phyloP scores from a whole-genome alignment of 2,888 invertebrate species.

The Ganaspis brasiliensis region DNA sequence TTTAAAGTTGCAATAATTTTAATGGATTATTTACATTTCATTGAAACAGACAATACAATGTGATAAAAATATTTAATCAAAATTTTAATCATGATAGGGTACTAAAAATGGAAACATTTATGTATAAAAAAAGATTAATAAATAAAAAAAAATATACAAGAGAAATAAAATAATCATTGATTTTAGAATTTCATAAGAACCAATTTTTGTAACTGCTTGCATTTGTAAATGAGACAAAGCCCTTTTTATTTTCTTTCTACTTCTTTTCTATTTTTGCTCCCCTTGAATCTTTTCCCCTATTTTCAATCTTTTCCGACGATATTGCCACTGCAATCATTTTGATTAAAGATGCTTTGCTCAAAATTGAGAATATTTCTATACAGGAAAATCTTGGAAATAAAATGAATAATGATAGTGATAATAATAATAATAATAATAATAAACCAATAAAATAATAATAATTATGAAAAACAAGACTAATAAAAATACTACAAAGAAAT shows the following conservation, averaged over 20 bases:
- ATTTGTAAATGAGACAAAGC: constrained; percentile 49
- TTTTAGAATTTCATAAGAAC: no score
- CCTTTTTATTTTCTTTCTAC: constrained; percentile 38
- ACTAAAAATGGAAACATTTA: no score
- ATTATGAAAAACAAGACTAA: no score
- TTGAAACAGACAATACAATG: neutral
- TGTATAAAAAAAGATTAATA: no score
- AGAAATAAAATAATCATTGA: no score
- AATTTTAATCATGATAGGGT: no score
- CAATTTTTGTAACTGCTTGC: constrained; percentile 52
- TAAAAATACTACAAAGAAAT: no score
- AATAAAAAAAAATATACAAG: no score
- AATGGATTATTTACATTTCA: neutral
- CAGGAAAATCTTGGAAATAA: neutral
- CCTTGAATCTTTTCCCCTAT: constrained; percentile 9
- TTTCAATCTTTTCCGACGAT: constrained; percentile 16
- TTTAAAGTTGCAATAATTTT: neutral
- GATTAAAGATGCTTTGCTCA: neutral
- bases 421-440: neutral
- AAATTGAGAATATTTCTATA: neutral
- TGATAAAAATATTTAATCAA: no score
- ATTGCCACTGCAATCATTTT: neutral
- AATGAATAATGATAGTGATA: neutral
- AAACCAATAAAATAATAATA: no score
- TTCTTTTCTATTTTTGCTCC: constrained; percentile 12